phyloP scores from a whole-genome alignment of 2,797 vertebrate species.

The Siniperca undulata region DNA sequence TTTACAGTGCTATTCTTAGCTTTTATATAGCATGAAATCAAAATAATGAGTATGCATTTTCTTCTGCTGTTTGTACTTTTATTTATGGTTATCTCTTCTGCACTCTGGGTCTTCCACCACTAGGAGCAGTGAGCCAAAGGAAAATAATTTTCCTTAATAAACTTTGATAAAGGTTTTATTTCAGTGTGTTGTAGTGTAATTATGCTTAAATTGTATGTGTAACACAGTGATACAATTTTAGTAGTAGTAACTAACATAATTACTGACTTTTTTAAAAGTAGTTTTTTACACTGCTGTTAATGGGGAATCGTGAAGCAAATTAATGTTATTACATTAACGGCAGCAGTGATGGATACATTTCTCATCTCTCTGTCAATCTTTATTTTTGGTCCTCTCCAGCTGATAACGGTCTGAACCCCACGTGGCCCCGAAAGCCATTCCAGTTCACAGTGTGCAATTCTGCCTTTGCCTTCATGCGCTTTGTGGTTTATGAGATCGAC shows the following conservation, averaged over 20 bases:
- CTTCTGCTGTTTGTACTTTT: not conserved
- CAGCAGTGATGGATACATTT: not conserved
- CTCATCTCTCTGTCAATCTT: not conserved
- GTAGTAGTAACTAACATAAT: not conserved
- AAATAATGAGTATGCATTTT: not conserved
- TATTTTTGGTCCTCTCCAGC: slow-evolving; percentile 79
- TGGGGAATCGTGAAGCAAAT: not conserved
- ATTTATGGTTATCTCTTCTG: not conserved
- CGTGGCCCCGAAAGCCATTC: slow-evolving; percentile 93
- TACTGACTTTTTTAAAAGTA: not conserved
- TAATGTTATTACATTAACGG: not conserved
- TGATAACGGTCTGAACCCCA: slow-evolving; percentile 96
- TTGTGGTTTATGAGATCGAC: slow-evolving; percentile 99
- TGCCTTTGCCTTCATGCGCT: slow-evolving; percentile 94
- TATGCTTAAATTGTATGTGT: not conserved
- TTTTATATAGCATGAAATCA: not conserved
- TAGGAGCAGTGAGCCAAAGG: not conserved
- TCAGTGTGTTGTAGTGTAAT: not conserved
- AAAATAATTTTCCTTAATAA: not conserved
- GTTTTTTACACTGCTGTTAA: not conserved
- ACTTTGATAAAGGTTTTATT: not conserved
- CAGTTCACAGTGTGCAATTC: slow-evolving; percentile 94
- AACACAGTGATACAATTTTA: not conserved
- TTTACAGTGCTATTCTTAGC: not conserved
- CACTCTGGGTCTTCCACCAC: not conserved